These are phyloP conservation scores for Helleia helle DNA, from an alignment of 2,888 invertebrate species.

Conservation along the genomic window DNA sequence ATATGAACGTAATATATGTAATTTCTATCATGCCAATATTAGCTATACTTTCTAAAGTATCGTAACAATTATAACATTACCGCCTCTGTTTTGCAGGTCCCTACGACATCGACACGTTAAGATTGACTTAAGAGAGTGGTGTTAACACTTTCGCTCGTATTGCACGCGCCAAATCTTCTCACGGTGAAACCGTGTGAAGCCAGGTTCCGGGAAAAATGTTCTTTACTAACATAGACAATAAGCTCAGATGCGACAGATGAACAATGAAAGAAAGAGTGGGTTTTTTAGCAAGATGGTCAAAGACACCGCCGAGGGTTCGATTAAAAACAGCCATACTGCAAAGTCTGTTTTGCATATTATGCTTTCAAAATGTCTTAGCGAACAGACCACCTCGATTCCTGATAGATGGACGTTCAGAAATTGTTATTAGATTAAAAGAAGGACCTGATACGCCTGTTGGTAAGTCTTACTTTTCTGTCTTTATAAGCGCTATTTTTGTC, in stretches of 20 bases:
- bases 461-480: conserved; percentile 73
- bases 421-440: conserved; percentile 91
- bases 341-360: conserved; percentile 28
- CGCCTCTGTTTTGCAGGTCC: conserved; percentile 47
- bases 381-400: conserved; percentile 92
- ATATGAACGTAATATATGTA: no score
- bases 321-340: conserved; percentile 43
- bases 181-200: conserved; percentile 63
- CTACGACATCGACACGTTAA: conserved; percentile 43
- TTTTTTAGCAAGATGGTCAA: conserved; percentile 29
- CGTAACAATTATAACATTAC: conserved; percentile 31
- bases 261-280: conserved; percentile 40
- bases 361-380: conserved; percentile 38
- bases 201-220: conserved; percentile 49
- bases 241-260: conserved; percentile 50
- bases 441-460: conserved; percentile 89
- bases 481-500: conserved; percentile 8
- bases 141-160: conserved; percentile 54
- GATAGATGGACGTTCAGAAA: conserved; percentile 91
- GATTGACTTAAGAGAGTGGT: conserved; percentile 42
- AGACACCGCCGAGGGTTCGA: conserved; percentile 41
- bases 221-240: conserved; percentile 37
- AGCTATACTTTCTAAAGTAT: conserved; percentile 33
- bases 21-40: neutral
- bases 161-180: conserved; percentile 38